These are phyloP conservation scores for Muscina levida DNA, from an alignment of 2,888 invertebrate species.

Conservation along the genomic window DNA sequence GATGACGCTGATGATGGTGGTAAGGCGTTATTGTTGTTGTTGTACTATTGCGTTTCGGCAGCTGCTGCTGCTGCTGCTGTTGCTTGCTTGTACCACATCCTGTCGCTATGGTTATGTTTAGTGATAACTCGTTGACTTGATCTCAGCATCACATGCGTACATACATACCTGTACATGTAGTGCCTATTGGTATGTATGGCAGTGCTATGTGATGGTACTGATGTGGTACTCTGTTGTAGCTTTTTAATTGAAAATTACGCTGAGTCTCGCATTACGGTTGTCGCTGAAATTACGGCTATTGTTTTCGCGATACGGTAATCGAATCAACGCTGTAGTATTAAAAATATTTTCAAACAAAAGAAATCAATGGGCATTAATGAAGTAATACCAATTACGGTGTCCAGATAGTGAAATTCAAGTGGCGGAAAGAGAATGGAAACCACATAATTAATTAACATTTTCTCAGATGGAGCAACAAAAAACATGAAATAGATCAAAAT, in stretches of 20 bases:
- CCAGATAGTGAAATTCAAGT: not conserved
- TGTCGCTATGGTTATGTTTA: conserved; percentile 33
- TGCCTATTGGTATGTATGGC: not conserved
- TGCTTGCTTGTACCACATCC: conserved; percentile 26
- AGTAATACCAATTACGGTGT: conserved; percentile 7
- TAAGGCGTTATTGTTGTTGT: no score
- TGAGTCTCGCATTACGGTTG: conserved; percentile 22
- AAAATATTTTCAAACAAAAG: conserved; percentile 26
- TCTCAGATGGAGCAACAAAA: not conserved
- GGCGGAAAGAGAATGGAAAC: not conserved
- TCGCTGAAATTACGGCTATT: conserved; percentile 29
- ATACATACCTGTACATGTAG: not conserved
- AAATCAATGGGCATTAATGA: conserved; percentile 25
- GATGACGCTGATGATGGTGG: not conserved
- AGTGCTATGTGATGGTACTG: not conserved
- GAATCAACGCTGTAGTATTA: conserved; percentile 24
- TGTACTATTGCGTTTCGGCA: no score
- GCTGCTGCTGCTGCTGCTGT: conserved; percentile 10
- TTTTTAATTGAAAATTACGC: conserved; percentile 32
- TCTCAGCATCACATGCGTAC: not conserved
- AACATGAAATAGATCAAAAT: no score
- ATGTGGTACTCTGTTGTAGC: not conserved
- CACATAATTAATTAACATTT: conserved; percentile 11
- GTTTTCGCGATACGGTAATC: conserved; percentile 29
- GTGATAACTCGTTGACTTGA: conserved; percentile 40